Conservation (phyloP, 2,797 vertebrate species). For the Luscinia luscinia region DNA sequence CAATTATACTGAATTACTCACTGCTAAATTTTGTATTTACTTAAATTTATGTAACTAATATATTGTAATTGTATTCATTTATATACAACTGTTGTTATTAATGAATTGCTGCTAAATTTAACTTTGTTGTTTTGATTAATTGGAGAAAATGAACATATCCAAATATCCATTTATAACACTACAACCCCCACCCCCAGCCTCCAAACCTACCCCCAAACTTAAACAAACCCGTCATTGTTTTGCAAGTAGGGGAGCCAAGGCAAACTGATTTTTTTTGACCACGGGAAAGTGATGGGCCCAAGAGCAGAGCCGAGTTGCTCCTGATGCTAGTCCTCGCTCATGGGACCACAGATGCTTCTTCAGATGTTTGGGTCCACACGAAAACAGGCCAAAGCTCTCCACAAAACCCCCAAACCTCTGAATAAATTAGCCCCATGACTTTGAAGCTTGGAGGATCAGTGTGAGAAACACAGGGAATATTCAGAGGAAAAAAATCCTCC, state of each 20-base stretch:
- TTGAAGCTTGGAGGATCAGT: not conserved
- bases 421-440: not conserved
- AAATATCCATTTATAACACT: no score
- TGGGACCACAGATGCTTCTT: not conserved
- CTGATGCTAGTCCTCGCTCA: no score
- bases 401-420: rapidly evolving
- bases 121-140: no score
- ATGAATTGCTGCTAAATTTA: no score
- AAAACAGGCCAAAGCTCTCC: not conserved
- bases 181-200: no score
- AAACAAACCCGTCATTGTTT: not conserved
- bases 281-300: not conserved
- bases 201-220: no score
- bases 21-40: no score
- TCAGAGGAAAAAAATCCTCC: not conserved
- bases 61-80: no score
- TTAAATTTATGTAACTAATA: no score
- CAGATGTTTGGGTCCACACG: not conserved
- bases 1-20: no score
- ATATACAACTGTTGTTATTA: no score
- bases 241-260: not conserved
- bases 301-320: not conserved
- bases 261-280: not conserved
- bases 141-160: no score
- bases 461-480: not conserved